phyloP scores from a whole-genome alignment of 2,888 invertebrate species.

The Drosophila monieri region DNA sequence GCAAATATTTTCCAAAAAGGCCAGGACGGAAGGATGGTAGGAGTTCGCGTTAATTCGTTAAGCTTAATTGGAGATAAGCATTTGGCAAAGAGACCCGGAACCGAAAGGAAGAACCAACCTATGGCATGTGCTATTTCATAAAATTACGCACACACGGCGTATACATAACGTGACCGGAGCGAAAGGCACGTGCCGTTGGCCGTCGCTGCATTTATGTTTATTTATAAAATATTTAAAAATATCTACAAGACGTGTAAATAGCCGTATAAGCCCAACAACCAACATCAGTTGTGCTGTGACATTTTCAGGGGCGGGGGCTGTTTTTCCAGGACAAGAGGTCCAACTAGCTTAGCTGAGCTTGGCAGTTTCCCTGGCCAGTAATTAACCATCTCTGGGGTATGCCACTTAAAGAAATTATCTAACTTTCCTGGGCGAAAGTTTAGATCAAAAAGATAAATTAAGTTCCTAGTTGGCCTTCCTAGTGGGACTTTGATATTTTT shows the following conservation, averaged over 20 bases:
- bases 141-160: slow-evolving; percentile 53
- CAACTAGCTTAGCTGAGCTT: slow-evolving; percentile 24
- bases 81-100: slow-evolving; percentile 6
- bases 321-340: slow-evolving; percentile 7
- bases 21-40: background rate
- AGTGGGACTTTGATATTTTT: no score
- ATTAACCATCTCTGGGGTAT: slow-evolving; percentile 12
- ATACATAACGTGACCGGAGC: slow-evolving; percentile 53
- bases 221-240: slow-evolving; percentile 75
- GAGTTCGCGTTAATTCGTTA: slow-evolving; percentile 40
- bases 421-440: background rate
- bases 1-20: slow-evolving; percentile 15
- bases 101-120: slow-evolving; percentile 18
- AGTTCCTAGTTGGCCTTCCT: background rate
- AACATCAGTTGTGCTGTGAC: slow-evolving; percentile 38
- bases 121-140: slow-evolving; percentile 47
- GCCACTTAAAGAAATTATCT: slow-evolving; percentile 11
- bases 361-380: slow-evolving; percentile 23
- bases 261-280: slow-evolving; percentile 35
- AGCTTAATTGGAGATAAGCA: slow-evolving; percentile 42
- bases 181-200: slow-evolving; percentile 51
- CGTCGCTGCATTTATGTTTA: slow-evolving; percentile 62
- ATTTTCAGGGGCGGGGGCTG: slow-evolving; percentile 45
- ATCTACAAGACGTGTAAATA: slow-evolving; percentile 71
- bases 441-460: background rate